phyloP scores from a whole-genome alignment of 2,888 invertebrate genomes.

The Cylloceria caligata region DNA sequence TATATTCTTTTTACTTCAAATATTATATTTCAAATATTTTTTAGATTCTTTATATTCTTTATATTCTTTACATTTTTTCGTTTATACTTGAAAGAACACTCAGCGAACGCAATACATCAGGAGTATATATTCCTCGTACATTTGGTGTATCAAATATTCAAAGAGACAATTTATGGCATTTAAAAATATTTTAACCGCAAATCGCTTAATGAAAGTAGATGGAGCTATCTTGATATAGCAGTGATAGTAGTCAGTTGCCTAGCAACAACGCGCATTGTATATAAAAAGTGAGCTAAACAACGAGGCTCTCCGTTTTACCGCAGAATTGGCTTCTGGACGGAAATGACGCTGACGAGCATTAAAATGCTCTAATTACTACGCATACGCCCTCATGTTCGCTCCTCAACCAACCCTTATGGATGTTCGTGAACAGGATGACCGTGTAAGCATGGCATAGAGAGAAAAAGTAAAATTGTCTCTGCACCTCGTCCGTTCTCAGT shows the following conservation, averaged over 20 bases:
- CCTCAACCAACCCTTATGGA: constrained; percentile 10
- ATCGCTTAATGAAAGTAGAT: neutral
- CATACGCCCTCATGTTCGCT: constrained; percentile 60
- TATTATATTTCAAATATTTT: neutral
- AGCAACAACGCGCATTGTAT: constrained; percentile 11
- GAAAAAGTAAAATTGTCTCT: constrained; percentile 1
- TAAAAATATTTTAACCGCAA: constrained; percentile 27
- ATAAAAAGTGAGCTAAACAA: constrained; percentile 17
- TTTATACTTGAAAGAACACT: neutral
- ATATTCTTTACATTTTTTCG: neutral
- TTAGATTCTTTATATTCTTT: too few relatives aligned
- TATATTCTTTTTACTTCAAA: neutral
- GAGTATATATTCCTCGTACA: neutral
- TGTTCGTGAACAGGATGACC: neutral
- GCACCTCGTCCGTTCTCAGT: neutral
- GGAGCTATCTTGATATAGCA: neutral
- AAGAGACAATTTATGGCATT: neutral
- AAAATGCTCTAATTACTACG: constrained; percentile 76
- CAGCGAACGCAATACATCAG: neutral
- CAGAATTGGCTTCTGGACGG: constrained; percentile 33
- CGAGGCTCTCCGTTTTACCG: constrained; percentile 23
- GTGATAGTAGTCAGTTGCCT: neutral
- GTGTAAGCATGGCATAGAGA: neutral
- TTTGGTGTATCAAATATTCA: neutral
- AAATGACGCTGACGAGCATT: constrained; percentile 77